A percentile compares a stretch with the other conserved stretches of the same genome.
Evolutionary conservation across 2,797 vertebrate genomes (phyloP).

Genomic region (Thamnophis elegans): DNA sequence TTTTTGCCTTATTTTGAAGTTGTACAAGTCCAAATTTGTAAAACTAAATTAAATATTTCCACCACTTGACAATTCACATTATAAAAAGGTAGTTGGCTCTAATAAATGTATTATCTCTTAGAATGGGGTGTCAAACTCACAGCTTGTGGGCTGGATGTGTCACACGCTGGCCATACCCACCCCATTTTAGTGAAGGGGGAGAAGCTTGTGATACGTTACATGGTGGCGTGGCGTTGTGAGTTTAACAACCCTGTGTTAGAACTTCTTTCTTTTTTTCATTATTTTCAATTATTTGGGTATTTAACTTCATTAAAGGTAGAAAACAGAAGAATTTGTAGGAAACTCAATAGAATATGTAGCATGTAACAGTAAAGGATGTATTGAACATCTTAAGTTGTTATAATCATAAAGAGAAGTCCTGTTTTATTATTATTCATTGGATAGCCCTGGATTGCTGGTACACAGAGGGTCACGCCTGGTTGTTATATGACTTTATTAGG

Average conservation of each 20-base stretch:
- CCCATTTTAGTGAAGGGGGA: too few species aligned
- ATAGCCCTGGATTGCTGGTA: neutral
- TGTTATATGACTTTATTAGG: neutral
- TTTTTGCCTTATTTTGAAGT: neutral
- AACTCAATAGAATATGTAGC: slow-evolving; percentile 20
- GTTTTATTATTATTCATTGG: slow-evolving; percentile 12
- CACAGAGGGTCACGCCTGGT: neutral
- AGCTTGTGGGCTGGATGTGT: too few species aligned
- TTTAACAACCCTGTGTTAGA: neutral
- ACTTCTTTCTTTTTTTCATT: neutral
- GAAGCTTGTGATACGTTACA: too few species aligned
- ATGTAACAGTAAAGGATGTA: slow-evolving; percentile 13
- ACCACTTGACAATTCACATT: neutral
- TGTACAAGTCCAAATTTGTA: neutral
- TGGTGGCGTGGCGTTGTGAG: too few species aligned
- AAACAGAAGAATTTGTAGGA: slow-evolving; percentile 29
- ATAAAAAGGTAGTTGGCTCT: neutral
- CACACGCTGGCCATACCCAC: too few species aligned
- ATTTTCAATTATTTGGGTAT: slow-evolving; percentile 8
- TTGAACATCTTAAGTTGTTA: slow-evolving; percentile 12
- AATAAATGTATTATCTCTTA: neutral
- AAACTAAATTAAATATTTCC: neutral
- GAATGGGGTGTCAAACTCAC: neutral
- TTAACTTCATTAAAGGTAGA: neutral
- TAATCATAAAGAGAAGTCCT: slow-evolving; percentile 19